Conservation (phyloP, 2,113 vertebrate species). For the Podiceps cristatus region DNA sequence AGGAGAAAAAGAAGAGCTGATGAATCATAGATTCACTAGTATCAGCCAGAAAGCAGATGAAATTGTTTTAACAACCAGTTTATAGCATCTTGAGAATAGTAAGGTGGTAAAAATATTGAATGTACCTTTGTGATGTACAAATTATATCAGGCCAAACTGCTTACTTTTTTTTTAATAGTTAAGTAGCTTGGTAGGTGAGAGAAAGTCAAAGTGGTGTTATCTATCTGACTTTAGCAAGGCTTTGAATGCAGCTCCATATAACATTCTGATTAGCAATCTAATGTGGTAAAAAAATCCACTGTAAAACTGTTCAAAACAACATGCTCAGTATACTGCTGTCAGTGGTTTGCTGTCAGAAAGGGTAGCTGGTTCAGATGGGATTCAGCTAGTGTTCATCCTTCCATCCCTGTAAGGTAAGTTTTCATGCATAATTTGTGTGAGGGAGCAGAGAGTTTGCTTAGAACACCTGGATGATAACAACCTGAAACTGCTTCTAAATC, state of each 20-base stretch:
- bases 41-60: not conserved
- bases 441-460: not conserved
- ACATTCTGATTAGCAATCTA: not conserved
- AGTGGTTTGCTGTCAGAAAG: not conserved
- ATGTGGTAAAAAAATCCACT: not conserved
- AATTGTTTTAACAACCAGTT: not conserved
- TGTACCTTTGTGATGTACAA: not conserved
- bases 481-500: not conserved
- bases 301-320: not conserved
- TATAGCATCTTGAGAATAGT: not conserved
- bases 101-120: not conserved
- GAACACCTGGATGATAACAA: not conserved
- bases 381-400: not conserved
- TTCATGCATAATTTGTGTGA: not conserved
- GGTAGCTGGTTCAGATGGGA: not conserved
- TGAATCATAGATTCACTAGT: not conserved
- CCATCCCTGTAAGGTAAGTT: not conserved
- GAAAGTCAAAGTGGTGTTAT: not conserved
- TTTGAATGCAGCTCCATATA: not conserved
- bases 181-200: not conserved
- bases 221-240: not conserved
- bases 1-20: not conserved
- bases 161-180: not conserved
- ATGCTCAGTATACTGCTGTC: not conserved
- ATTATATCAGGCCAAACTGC: not conserved